Conservation (phyloP, 2,888 invertebrate genomes). For the Lithophane semibrunnea region DNA sequence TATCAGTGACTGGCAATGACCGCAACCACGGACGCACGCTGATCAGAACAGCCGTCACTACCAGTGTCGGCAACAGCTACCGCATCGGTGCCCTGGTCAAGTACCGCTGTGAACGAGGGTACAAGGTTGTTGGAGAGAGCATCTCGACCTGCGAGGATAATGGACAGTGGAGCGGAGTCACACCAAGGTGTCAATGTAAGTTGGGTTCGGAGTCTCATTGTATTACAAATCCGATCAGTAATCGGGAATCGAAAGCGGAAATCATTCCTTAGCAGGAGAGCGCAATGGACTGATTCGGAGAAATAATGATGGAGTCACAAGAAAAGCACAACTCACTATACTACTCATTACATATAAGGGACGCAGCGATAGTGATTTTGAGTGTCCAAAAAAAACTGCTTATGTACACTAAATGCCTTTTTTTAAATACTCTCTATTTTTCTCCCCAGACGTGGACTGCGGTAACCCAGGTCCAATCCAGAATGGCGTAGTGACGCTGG, state of each 20-base stretch:
- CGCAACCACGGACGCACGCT: slow-evolving; percentile 96
- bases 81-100: slow-evolving; percentile 96
- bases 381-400: background rate
- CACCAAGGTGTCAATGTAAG: slow-evolving; percentile 96
- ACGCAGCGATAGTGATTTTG: too few relatives aligned
- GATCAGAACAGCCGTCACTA: slow-evolving; percentile 93
- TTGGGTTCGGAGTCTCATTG: background rate
- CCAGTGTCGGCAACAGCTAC: slow-evolving; percentile 94
- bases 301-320: background rate
- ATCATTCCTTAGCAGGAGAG: background rate
- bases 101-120: slow-evolving; percentile 97
- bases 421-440: background rate
- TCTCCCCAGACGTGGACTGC: slow-evolving; percentile 94
- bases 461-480: slow-evolving; percentile 93
- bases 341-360: too few relatives aligned
- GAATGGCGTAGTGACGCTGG: slow-evolving; percentile 94
- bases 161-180: slow-evolving; percentile 95
- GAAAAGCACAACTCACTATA: background rate
- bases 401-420: background rate
- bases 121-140: slow-evolving; percentile 96
- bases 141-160: slow-evolving; percentile 96
- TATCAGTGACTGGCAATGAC: slow-evolving; percentile 97
- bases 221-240: background rate
- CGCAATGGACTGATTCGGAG: background rate
- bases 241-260: background rate